Evolutionary conservation across 2,888 invertebrate genomes (phyloP), one percentile per base, ranked within the genome.

Genomic region (Macropis europaea): DNA sequence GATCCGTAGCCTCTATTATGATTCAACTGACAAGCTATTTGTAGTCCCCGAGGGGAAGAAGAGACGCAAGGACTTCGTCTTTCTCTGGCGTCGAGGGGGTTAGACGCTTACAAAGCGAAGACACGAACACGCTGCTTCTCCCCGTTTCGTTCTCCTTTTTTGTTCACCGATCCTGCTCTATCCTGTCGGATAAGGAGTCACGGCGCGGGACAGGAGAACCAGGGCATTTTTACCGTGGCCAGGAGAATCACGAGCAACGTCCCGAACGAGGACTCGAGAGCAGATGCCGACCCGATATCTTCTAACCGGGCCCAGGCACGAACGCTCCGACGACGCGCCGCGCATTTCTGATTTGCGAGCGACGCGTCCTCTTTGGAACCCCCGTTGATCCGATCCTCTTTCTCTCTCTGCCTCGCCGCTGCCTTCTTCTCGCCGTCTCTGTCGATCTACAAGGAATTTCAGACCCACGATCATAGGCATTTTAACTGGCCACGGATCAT

Each of bases 11-110:
- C 83, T 84, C 85, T 86, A 87, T 87, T 86, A 86, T 87, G 84
- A 86, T 84, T 85, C 82, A 82, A 82, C 83, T 86, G 86, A 86
- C 84, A 86, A 84, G 84, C 85, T 82, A 87, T 87, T 87, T 85
- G 84, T 86, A 84, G 85, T 82, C 82, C 81, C 77, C 71, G 62
- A 40, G 57, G 73, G 72, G 64, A 72, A 53, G 67, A 76, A 72
- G 70, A 63, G 43, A 54, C n/a, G n/a, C n/a, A 54, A 26, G 47
- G 48, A 43, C 64, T 38, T 32, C 54, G 34, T 68, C 59, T 40
- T 60, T 40, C 59, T 47, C 63, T 56, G 38, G 4, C 52, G 43
- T 13, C 30, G 36, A 45, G 36, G 34, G 48, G 54, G 47, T 62
- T 70, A 73, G 56, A 76, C 76, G 61, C n/a, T 79, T 79, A 71